phyloP scores from a whole-genome alignment of 2,113 vertebrate species.

The Lophochroa leadbeateri region DNA sequence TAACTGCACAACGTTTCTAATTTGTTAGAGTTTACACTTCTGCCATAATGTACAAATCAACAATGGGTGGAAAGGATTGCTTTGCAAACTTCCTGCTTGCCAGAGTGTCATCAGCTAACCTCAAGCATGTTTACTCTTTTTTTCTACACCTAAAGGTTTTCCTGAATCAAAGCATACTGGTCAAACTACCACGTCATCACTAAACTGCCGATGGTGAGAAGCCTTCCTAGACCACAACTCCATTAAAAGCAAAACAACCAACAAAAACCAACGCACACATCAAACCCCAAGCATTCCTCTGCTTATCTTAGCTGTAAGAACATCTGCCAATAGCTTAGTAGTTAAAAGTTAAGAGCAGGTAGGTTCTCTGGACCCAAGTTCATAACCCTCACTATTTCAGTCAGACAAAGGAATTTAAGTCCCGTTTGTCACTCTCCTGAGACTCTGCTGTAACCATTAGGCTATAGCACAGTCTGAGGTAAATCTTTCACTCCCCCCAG shows the following conservation, averaged over 20 bases:
- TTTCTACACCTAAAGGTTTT: background rate
- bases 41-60: background rate
- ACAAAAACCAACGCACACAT: background rate
- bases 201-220: background rate
- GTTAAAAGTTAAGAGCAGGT: background rate
- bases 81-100: background rate
- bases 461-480: background rate
- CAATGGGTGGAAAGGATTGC: background rate
- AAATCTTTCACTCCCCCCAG: constrained; percentile 37
- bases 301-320: background rate
- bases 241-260: background rate
- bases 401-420: constrained; percentile 22
- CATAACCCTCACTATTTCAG: background rate
- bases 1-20: background rate
- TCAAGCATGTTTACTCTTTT: background rate
- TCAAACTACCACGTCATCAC: background rate
- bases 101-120: background rate
- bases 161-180: background rate
- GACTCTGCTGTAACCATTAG: constrained; percentile 11
- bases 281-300: background rate
- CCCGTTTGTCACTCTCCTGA: background rate
- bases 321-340: background rate
- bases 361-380: background rate
- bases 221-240: background rate
- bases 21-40: background rate